A percentile compares a stretch with the other conserved stretches of the same genome.
phyloP scores from a whole-genome alignment of 2,797 vertebrate genomes.

The Darevskia mixta region DNA sequence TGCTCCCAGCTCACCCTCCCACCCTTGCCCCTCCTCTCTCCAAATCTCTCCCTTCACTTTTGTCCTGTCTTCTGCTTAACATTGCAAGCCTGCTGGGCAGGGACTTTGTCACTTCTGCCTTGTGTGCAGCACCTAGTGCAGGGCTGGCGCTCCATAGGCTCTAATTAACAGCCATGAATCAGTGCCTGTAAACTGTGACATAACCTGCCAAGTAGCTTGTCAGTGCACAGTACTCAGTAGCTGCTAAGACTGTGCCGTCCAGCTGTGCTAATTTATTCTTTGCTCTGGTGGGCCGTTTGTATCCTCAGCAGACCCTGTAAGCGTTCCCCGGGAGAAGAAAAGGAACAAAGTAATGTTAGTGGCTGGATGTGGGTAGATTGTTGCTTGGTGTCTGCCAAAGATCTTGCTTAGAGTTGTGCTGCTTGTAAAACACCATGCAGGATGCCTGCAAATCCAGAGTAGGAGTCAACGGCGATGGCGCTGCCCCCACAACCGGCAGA shows the following conservation, averaged over 20 bases:
- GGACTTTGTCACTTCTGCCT: background rate
- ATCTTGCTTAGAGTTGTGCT: background rate
- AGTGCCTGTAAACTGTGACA: slow-evolving; percentile 18
- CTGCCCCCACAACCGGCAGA: background rate
- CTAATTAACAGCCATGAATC: slow-evolving; percentile 29
- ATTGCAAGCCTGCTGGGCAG: slow-evolving; percentile 7
- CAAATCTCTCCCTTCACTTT: slow-evolving; percentile 1
- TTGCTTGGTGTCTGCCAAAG: background rate
- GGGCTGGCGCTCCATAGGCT: background rate
- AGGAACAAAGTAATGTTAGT: background rate
- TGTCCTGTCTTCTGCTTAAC: background rate
- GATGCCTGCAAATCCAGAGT: background rate
- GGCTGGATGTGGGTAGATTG: background rate
- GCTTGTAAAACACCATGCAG: background rate
- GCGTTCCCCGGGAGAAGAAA: background rate
- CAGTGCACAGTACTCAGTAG: background rate
- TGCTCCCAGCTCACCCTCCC: background rate
- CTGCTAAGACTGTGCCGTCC: background rate
- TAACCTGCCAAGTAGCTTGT: slow-evolving; percentile 23
- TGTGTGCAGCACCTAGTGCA: background rate
- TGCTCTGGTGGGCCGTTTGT: slow-evolving; percentile 3
- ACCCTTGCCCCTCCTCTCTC: background rate
- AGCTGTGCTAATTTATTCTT: slow-evolving; percentile 21
- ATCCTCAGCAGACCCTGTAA: slow-evolving; percentile 14
- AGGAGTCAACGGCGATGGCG: background rate